Conservation (phyloP, 2,797 vertebrate species). For the Phoxinus dragarum region DNA sequence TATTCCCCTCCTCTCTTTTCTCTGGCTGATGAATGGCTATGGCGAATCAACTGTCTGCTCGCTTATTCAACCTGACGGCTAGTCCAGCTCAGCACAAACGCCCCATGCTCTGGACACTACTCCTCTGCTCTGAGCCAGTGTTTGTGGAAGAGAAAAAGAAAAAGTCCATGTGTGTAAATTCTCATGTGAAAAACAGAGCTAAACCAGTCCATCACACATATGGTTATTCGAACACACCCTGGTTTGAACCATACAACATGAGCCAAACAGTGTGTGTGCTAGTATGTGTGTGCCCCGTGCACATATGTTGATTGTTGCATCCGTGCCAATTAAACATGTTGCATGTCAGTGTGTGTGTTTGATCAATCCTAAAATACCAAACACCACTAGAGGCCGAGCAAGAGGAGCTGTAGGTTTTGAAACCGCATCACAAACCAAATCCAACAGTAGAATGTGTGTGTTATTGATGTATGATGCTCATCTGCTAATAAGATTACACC, state of each 20-base stretch:
- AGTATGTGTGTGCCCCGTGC: conserved; percentile 42
- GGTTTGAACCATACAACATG: background rate
- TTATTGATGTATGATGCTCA: conserved; percentile 41
- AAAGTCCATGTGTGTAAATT: conserved; percentile 39
- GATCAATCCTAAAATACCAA: conserved; percentile 46
- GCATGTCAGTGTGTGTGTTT: conserved; percentile 47
- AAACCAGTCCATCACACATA: conserved; percentile 32
- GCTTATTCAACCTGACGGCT: conserved; percentile 84
- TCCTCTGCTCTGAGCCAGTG: conserved; percentile 72
- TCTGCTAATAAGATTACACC: conserved; percentile 51
- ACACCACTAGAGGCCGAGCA: background rate
- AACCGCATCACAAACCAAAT: conserved; percentile 1
- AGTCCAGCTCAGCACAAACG: conserved; percentile 86
- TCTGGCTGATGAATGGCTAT: conserved; percentile 85
- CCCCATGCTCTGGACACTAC: conserved; percentile 80
- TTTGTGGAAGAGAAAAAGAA: conserved; percentile 41
- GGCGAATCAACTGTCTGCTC: conserved; percentile 84
- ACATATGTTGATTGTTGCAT: conserved; percentile 53
- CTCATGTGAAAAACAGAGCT: conserved; percentile 29
- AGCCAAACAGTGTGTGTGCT: conserved; percentile 35
- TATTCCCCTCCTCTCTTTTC: conserved; percentile 78
- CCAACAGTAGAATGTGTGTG: conserved; percentile 25
- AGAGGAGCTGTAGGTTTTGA: background rate
- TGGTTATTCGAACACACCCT: conserved; percentile 24
- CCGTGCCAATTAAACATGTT: conserved; percentile 44